A percentile compares a stretch with the other conserved stretches of the same genome.
These are phyloP conservation scores for Drosophila neonasuta DNA, from an alignment of 2,888 invertebrate genomes.

Conservation along the genomic window DNA sequence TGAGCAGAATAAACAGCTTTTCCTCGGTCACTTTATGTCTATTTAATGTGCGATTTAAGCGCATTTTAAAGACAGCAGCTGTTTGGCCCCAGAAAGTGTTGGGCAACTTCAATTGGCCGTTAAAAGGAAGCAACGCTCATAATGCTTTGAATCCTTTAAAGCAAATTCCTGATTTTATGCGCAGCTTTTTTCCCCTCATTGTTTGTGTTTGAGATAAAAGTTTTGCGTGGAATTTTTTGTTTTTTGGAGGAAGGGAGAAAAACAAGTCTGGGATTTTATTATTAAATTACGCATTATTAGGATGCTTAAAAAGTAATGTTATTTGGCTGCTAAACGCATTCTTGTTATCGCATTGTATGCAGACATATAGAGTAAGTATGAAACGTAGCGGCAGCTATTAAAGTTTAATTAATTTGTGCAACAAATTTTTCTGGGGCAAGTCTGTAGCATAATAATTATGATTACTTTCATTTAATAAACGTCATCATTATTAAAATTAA, in stretches of 20 bases:
- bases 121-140: constrained; percentile 6
- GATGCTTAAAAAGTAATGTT: background rate
- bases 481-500: constrained; percentile 67
- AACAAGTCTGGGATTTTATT: constrained; percentile 5
- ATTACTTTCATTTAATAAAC: constrained; percentile 64
- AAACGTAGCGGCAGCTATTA: constrained; percentile 34
- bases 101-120: constrained; percentile 13
- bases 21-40: constrained; percentile 2
- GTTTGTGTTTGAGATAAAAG: background rate
- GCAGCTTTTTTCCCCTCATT: background rate
- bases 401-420: constrained; percentile 60
- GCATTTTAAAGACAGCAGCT: constrained; percentile 1
- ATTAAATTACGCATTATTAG: constrained; percentile 12
- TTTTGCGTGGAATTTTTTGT: background rate
- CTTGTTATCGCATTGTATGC: constrained; percentile 18
- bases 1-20: constrained; percentile 5
- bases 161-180: constrained; percentile 13
- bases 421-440: constrained; percentile 40
- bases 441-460: constrained; percentile 49
- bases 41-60: constrained; percentile 11
- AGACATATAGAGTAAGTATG: background rate
- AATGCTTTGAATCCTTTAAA: constrained; percentile 10
- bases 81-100: constrained; percentile 2
- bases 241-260: background rate
- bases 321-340: constrained; percentile 14